Base-by-base conservation (phyloP, 2,113 vertebrate species). In the Prochilodus magdalenae region DNA sequence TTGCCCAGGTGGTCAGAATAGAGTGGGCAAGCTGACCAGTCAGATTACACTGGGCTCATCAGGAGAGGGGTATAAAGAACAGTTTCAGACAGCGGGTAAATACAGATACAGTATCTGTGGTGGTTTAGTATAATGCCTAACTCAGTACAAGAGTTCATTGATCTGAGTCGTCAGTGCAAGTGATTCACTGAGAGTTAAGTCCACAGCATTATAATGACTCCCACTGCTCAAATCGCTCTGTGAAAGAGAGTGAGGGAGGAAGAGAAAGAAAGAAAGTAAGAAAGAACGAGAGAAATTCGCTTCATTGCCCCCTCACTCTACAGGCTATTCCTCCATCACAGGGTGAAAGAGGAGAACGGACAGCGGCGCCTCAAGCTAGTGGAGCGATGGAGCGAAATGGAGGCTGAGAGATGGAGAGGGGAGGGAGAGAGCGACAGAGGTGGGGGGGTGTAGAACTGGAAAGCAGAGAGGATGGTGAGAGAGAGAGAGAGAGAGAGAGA, bases 261-360 rank as follows among this genome's bases (percentile, higher is more conserved):
- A 67, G 30, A 47, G 57, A 79, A 16, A 24, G 65, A 73, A 10
- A 8, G 73, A 77, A 26, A 57, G 24, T 47, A 16, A 40, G 44
- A 71, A 33, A 47, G 47, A 79, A 24, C 18, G 65, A 66, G 13
- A 80, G 55, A 29, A 36, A 59, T 30, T 80, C 66, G 87, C 88
- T 91, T 79, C 90, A 88, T 66, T 72, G 83, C 89, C 59, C 86
- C 84, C 84, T 90, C 86, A 87, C 82, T 88, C 85, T 85, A 80
- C 87, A 73, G 87, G 88, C 85, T 82, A 82, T 85, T 83, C 87
- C 89, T 90, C 89, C 91, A 89, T 92, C 90, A 91, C 87, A 80
- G 88, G 85, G 89, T 82, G 88, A 90, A 89, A 71, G 87, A 89
- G 89, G 85, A 88, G 90, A 92, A 92, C 86, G 84, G 89, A 91